Evolutionary conservation across 35 echinoderm and acorn worm species (phyloP).

Genomic region (Ptychodera flava): DNA sequence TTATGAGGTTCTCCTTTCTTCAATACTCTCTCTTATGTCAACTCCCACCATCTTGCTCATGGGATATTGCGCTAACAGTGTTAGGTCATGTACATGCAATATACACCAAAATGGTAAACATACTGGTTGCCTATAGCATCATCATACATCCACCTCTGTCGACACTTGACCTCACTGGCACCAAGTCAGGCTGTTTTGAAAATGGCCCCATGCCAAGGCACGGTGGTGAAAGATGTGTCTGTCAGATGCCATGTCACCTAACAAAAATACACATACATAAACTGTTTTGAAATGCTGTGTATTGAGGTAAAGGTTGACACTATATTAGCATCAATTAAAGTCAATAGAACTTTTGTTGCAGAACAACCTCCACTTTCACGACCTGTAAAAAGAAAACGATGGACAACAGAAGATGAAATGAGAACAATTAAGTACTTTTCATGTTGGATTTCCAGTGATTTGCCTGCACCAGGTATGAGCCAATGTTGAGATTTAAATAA

Average conservation of each 20-base stretch:
- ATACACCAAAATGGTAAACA: constrained; percentile 1
- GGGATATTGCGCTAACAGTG: background rate
- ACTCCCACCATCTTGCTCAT: background rate
- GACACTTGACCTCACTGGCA: background rate
- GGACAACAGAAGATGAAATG: background rate
- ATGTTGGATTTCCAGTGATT: background rate
- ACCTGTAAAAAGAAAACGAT: background rate
- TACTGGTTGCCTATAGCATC: background rate
- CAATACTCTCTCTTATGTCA: constrained; percentile 1
- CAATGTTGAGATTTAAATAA: background rate
- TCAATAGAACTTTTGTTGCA: background rate
- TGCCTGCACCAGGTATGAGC: background rate
- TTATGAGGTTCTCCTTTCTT: constrained; percentile 1
- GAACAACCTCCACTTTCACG: background rate
- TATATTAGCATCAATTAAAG: constrained; percentile 2
- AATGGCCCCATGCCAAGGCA: background rate
- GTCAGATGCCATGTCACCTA: background rate
- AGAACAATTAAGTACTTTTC: background rate
- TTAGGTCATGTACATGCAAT: background rate
- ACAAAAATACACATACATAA: background rate
- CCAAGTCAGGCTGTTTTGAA: background rate
- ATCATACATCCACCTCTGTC: background rate
- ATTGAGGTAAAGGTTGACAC: background rate
- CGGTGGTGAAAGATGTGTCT: background rate
- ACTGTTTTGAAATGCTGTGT: background rate